Conservation (phyloP, 2,797 vertebrate genomes). For the Thunnus albacares region DNA sequence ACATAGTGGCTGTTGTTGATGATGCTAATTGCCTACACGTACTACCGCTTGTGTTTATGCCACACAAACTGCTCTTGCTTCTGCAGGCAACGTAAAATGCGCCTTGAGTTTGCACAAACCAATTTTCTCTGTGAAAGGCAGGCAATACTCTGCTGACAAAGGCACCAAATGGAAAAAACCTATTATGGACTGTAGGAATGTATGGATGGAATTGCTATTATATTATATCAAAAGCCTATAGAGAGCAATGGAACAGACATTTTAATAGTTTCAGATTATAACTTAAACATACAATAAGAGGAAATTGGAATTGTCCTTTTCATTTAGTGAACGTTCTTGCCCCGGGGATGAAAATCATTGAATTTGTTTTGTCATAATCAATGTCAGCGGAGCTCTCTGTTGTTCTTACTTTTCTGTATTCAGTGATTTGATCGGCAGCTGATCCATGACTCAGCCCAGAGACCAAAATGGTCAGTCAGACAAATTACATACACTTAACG, state of each 20-base stretch:
- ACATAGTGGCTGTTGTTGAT: slow-evolving; percentile 7
- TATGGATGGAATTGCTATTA: slow-evolving; percentile 5
- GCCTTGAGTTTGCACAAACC: slow-evolving; percentile 11
- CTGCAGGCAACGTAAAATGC: not conserved
- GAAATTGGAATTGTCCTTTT: slow-evolving; percentile 34
- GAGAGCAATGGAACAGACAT: slow-evolving; percentile 13
- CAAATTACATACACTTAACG: slow-evolving; percentile 68
- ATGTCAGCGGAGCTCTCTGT: slow-evolving; percentile 36
- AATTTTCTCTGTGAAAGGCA: slow-evolving; percentile 33
- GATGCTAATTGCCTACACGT: slow-evolving; percentile 28
- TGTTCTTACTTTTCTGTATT: slow-evolving; percentile 30
- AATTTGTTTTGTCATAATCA: slow-evolving; percentile 55
- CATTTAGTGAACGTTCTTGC: slow-evolving; percentile 30
- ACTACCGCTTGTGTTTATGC: not conserved
- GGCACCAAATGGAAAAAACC: slow-evolving; percentile 14
- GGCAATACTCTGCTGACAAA: slow-evolving; percentile 1
- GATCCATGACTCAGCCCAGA: slow-evolving; percentile 30
- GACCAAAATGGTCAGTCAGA: slow-evolving; percentile 57
- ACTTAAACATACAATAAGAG: slow-evolving; percentile 22
- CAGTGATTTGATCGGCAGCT: slow-evolving; percentile 61
- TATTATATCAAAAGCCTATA: slow-evolving; percentile 18
- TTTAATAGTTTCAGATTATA: slow-evolving; percentile 31
- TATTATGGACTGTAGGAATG: slow-evolving; percentile 13
- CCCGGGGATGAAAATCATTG: slow-evolving; percentile 31
- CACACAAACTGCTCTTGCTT: slow-evolving; percentile 14